These are phyloP conservation scores for Morpho helenor DNA, from an alignment of 2,888 invertebrate species.

Conservation along the genomic window DNA sequence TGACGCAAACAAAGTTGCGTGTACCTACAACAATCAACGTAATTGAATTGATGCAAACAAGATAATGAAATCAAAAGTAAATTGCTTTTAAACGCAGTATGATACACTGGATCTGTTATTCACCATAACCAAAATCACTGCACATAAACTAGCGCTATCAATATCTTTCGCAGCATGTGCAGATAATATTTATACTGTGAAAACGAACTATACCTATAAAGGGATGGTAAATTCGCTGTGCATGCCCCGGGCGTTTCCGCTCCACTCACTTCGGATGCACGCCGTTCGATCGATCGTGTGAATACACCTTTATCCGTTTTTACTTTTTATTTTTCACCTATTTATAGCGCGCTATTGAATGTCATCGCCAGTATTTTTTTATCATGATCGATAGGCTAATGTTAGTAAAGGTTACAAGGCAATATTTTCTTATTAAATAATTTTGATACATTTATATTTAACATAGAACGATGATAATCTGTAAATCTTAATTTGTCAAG, in stretches of 20 bases:
- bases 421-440: background rate
- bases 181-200: constrained; percentile 40
- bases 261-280: constrained; percentile 63
- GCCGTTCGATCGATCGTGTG: constrained; percentile 64
- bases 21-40: too few relatives aligned
- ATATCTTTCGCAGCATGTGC: constrained; percentile 11
- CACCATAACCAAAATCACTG: constrained; percentile 1
- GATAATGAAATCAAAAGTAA: too few relatives aligned
- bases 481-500: too few relatives aligned
- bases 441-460: too few relatives aligned
- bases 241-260: constrained; percentile 66
- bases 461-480: too few relatives aligned
- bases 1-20: too few relatives aligned
- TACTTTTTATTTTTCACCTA: constrained; percentile 47
- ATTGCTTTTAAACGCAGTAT: too few relatives aligned
- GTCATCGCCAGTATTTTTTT: constrained; percentile 16
- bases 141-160: background rate
- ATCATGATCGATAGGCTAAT: constrained; percentile 9
- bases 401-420: constrained; percentile 8
- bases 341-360: constrained; percentile 32
- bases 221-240: constrained; percentile 66
- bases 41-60: too few relatives aligned
- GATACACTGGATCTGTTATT: background rate
- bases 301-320: constrained; percentile 59
- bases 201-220: constrained; percentile 39